Evolutionary conservation across 2,888 invertebrate genomes (phyloP).

Genomic region (Limnephilus auricula): DNA sequence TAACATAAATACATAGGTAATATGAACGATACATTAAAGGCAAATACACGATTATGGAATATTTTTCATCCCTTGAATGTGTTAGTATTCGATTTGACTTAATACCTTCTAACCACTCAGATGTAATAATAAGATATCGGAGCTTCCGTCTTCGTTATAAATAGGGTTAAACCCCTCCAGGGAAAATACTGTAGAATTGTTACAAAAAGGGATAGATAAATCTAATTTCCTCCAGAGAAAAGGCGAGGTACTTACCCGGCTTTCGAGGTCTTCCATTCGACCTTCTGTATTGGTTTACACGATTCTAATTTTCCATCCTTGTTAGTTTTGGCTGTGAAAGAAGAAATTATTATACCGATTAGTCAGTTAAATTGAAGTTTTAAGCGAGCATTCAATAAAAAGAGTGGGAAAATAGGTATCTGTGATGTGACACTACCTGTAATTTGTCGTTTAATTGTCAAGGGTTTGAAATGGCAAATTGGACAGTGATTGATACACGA

Average conservation of each 20-base stretch:
- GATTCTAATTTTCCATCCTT: conserved; percentile 95
- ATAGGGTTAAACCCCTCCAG: background rate
- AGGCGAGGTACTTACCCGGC: conserved; percentile 81
- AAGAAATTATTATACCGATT: conserved; percentile 19
- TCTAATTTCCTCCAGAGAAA: conserved; percentile 32
- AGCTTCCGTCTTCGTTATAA: background rate
- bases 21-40: background rate
- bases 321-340: conserved; percentile 87
- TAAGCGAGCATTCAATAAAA: background rate
- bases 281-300: conserved; percentile 96
- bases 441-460: background rate
- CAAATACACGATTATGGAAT: background rate
- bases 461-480: background rate
- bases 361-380: background rate
- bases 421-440: background rate
- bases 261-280: conserved; percentile 95
- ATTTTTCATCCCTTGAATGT: background rate
- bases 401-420: background rate
- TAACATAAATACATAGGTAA: background rate
- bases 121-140: background rate
- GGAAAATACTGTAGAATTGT: background rate
- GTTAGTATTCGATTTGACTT: conserved; percentile 2
- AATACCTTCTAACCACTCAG: background rate
- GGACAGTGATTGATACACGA: background rate
- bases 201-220: background rate